Evolutionary conservation across 1,140 invertebrate species (phyloP).

Genomic region (Trinorchestia longiramus): DNA sequence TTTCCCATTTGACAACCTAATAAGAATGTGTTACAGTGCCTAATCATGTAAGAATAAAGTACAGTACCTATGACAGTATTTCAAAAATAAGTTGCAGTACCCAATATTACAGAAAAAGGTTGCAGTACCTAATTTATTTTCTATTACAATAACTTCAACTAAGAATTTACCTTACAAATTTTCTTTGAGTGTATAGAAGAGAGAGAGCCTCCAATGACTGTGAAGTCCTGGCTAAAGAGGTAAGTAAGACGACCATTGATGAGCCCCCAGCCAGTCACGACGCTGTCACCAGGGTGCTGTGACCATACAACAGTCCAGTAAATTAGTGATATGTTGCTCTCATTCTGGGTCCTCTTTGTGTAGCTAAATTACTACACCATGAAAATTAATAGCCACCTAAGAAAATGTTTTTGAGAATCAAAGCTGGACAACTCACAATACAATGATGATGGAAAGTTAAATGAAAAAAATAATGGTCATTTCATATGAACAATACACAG

Average conservation of each 20-base stretch:
- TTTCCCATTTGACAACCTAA: too few relatives aligned
- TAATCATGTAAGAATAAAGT: too few relatives aligned
- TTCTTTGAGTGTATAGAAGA: conserved; percentile 80
- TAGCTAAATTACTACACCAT: neutral
- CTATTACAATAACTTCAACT: too few relatives aligned
- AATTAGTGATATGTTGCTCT: neutral
- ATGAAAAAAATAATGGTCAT: too few relatives aligned
- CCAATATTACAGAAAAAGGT: too few relatives aligned
- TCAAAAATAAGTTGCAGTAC: too few relatives aligned
- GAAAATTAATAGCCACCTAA: neutral
- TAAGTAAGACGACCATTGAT: conserved; percentile 79
- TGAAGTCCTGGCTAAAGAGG: conserved; percentile 82
- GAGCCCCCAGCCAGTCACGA: conserved; percentile 79
- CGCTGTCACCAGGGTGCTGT: conserved; percentile 77
- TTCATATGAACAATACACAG: too few relatives aligned
- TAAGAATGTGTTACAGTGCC: too few relatives aligned
- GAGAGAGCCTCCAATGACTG: conserved; percentile 81
- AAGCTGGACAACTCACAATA: neutral
- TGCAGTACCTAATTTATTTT: too few relatives aligned
- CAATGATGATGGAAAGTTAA: too few relatives aligned
- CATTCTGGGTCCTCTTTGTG: neutral
- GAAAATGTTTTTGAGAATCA: neutral
- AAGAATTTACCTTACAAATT: conserved; percentile 79
- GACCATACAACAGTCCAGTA: neutral
- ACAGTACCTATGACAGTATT: too few relatives aligned